Evolutionary conservation across 2,888 invertebrate species (phyloP), one percentile per base, ranked within the genome.

Genomic region (Hirtodrosophila confusa): DNA sequence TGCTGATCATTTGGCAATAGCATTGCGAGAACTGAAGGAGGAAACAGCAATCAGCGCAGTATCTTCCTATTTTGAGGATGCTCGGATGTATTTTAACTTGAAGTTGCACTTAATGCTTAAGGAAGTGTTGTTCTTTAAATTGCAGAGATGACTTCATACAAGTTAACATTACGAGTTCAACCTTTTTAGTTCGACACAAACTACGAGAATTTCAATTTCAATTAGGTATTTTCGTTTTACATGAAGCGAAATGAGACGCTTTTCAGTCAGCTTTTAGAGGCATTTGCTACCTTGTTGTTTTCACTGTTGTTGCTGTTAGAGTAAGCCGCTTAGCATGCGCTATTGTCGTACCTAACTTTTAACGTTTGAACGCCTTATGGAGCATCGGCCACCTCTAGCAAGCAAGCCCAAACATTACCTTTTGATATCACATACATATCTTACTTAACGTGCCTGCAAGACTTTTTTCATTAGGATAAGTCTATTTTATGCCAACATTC

Each of bases 401-500:
- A 23, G 8, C 40, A 27, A 23, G 17, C 55, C 41, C 33, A 24
- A 48, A 40, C 31, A 45, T 45, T 49, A 62, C 69, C 68, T 69
- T 69, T 54, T 47, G 69, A 68, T 77, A 85, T 84, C 80, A 73
- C 85, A 84, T 80, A 83, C 84, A 80, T 84, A 83, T 83, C 83
- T 84, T 83, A 80, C 84, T 85, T 85, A 84, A 80, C 75, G 79
- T 77, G 75, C 78, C 83, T 80, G 69, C 85, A 69, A 80, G 85
- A 85, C 85, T 85, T 84, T 85, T 85, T 85, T 84, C 84, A 84
- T 84, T 84, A 84, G 83, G 83, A 84, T 84, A 84, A 85, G 83
- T 84, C 83, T 84, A 83, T 84, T 85, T 84, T 84, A 85, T 84
- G 78, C 85, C 78, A 75, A 76, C 76, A 76, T 67, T 67, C 74